Base-by-base conservation (phyloP, 2,888 invertebrate genomes). In the Chalcis sispes region DNA sequence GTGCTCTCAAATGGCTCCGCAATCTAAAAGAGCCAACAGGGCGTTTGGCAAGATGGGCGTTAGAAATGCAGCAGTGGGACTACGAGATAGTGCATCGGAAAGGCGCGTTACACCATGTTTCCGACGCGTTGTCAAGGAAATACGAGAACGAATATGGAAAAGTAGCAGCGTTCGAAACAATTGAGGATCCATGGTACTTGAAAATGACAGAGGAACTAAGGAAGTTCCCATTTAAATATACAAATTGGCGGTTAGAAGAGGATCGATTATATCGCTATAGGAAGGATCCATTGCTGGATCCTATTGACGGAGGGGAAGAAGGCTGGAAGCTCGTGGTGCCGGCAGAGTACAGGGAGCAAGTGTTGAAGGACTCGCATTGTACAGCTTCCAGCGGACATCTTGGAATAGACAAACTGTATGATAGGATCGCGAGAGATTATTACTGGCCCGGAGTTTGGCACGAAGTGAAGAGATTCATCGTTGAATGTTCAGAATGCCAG, bases 1-100 rank as follows among this genome's bases (percentile, higher is more conserved):
- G 66, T 18, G 32, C 50, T 13, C 40, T 66, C 1, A 5, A 27
- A 2, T 54, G 65, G 65, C 18, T 65, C 3, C n/a, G 29, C n/a
- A 65, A 65, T 15, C 18, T 50, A 15, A 13, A 15, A 2, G 48
- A 65, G 1, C 65, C 50, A 0, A 52, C 29, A 8, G 29, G 48
- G 0, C 48, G 64, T 18, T 48, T 64, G 1, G 64, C 48, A 13
- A 20, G 65, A 4, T 65, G 65, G 65, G 50, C 50, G 0, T 7
- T 56, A 2, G 29, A 56, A n/a, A 15, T 56, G 13, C 56, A 46
- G n/a, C 29, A 29, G 23, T 56, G 56, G 29, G 8, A 29, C 20
- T 50, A 20, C 3, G 50, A 50, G 20, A 50, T 50, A 2, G 10
- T 20, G 3, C 20, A 50, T 10, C 13, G 36, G 1, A 58, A 36